phyloP scores from a whole-genome alignment of 2,113 vertebrate genomes.

The Atractosteus spatula region DNA sequence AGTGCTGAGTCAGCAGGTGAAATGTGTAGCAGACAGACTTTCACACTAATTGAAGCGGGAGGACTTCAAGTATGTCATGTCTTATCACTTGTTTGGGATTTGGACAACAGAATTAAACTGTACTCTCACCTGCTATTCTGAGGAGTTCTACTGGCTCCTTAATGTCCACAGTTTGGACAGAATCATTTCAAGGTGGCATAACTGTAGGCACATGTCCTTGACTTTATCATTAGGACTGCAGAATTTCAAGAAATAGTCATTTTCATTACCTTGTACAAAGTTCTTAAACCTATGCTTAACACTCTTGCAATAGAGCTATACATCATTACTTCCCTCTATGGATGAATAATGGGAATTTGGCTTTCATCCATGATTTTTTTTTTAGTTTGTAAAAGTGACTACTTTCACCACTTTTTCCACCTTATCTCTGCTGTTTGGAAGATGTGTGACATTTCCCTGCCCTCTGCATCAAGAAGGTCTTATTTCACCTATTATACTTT shows the following conservation, averaged over 20 bases:
- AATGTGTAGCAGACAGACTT: no score
- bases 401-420: slow-evolving; percentile 26
- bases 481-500: slow-evolving; percentile 22
- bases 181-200: not conserved
- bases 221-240: slow-evolving; percentile 2
- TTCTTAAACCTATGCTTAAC: not conserved
- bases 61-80: no score
- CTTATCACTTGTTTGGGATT: no score
- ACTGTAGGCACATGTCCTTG: not conserved
- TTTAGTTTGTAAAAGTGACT: slow-evolving; percentile 33
- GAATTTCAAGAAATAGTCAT: not conserved
- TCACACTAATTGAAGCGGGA: no score
- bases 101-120: no score
- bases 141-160: no score
- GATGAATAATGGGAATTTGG: slow-evolving; percentile 13
- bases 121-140: no score
- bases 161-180: no score
- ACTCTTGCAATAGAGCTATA: not conserved
- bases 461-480: slow-evolving; percentile 36
- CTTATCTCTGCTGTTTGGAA: not conserved
- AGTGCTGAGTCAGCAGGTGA: no score
- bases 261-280: not conserved
- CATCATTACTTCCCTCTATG: slow-evolving; percentile 12
- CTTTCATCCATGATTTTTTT: slow-evolving; percentile 41
- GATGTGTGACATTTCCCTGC: slow-evolving; percentile 25